Evolutionary conservation across 2,113 vertebrate genomes (phyloP).

Genomic region (Eptatretus burgeri): DNA sequence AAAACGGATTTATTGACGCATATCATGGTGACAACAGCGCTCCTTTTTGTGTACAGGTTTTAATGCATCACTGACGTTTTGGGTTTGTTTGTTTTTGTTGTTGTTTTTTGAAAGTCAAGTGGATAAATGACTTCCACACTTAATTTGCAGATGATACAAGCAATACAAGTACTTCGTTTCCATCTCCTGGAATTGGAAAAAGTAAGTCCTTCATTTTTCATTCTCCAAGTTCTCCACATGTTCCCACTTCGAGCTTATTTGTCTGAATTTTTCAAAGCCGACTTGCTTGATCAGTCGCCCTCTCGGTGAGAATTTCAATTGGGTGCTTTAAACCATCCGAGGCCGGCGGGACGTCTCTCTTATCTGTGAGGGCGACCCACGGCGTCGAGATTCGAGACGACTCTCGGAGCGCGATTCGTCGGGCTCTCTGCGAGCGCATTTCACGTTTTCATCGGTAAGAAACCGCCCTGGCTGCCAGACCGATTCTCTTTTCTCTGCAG

Average conservation of each 20-base stretch:
- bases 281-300: conserved; percentile 11
- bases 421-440: no score
- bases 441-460: no score
- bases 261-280: conserved; percentile 20
- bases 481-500: no score
- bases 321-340: no score
- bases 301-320: conserved; percentile 11
- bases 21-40: conserved; percentile 11
- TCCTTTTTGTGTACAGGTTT: conserved; percentile 27
- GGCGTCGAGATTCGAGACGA: no score
- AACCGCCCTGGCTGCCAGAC: no score
- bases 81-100: no score
- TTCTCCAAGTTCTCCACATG: conserved; percentile 12
- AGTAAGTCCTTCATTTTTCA: conserved; percentile 34
- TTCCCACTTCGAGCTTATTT: conserved; percentile 10
- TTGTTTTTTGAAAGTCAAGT: conserved; percentile 8
- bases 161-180: conserved; percentile 99
- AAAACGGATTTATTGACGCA: conserved; percentile 5
- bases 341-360: no score
- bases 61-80: conserved; percentile 29
- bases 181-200: conserved; percentile 99
- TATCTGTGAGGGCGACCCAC: no score
- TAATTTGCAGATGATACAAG: conserved; percentile 96
- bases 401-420: no score
- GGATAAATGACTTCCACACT: conserved; percentile 21